Evolutionary conservation across 2,113 vertebrate genomes (phyloP), one percentile per base, ranked within the genome.

Genomic region (Melanostigma gelatinosum): DNA sequence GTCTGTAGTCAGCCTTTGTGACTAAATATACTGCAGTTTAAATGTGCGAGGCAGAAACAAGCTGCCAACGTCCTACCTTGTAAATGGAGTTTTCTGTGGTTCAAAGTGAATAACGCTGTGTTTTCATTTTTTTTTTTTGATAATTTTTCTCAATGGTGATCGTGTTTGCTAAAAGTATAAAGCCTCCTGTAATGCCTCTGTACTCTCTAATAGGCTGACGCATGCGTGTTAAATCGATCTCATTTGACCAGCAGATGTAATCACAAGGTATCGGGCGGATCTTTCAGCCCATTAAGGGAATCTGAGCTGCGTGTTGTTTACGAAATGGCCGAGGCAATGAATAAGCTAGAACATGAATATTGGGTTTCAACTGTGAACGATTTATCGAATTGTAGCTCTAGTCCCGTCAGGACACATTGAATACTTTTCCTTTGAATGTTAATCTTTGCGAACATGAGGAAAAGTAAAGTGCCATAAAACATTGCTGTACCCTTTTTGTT

Each of bases 341-440:
- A 78, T 72, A 73, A 73, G 66, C 75, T 82, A 40, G n/a, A 79
- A 65, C 16, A 36, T 2, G 46, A 58, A 57, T 57, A 44, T 24
- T 69, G 38, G 74, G 40, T 83, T 87, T 88, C 63, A 84, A 52
- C 80, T 85, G 85, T 86, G 71, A 82, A 87, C 1, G 46, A 79
- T 85, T 76, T 24, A 44, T 77, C 27, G 8, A 68, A 54, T 6
- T 54, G 81, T 29, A 66, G 75, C 75, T 88, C 72, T 5, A 4
- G 74, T 77, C 72, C 54, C 75, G 15, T 68, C 72, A 76, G 46
- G 70, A 71, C 60, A 40, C 75, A 3, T 79, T 24, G 9, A 67
- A 82, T 44, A 27, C 74, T 85, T 91, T 90, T 91, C 87, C 84
- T 84, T 90, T 92, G 88, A 91, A 83, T 91, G 89, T 91, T 82